phyloP scores from a whole-genome alignment of 2,797 vertebrate genomes.

The Heliangelus exortis region DNA sequence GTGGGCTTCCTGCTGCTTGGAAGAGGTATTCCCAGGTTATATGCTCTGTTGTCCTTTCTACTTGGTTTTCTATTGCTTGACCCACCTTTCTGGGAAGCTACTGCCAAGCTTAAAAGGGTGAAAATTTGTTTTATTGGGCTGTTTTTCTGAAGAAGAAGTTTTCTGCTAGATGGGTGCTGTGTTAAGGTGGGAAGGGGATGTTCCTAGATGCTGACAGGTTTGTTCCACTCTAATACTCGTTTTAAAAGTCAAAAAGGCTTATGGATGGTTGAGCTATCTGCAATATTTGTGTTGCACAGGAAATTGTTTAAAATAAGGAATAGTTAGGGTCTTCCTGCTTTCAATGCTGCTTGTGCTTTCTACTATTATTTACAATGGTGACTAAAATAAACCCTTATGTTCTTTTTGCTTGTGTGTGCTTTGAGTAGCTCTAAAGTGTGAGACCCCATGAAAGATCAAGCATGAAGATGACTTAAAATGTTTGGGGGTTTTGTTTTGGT shows the following conservation, averaged over 20 bases:
- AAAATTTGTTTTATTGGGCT: rapidly evolving
- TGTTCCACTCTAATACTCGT: rapidly evolving
- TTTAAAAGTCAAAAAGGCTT: background rate
- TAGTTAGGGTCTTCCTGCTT: background rate
- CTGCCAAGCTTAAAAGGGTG: background rate
- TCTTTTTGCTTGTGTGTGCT: background rate
- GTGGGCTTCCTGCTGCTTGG: rapidly evolving
- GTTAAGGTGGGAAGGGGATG: background rate
- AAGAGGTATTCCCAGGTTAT: rapidly evolving
- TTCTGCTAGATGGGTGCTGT: background rate
- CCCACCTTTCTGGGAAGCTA: rapidly evolving
- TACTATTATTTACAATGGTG: background rate
- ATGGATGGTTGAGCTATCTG: background rate
- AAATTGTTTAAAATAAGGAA: background rate
- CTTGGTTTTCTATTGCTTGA: rapidly evolving
- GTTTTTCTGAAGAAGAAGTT: rapidly evolving
- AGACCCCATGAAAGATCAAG: background rate
- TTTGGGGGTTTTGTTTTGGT: no score
- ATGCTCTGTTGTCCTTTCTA: rapidly evolving
- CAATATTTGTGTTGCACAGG: background rate
- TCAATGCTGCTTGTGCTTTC: background rate
- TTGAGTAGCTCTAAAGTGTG: background rate
- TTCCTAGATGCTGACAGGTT: background rate
- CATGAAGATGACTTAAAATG: background rate
- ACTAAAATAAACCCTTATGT: background rate